Evolutionary conservation across 2,888 invertebrate species (phyloP), one percentile per base, ranked within the genome.

Genomic region (Phyto melanocephala): DNA sequence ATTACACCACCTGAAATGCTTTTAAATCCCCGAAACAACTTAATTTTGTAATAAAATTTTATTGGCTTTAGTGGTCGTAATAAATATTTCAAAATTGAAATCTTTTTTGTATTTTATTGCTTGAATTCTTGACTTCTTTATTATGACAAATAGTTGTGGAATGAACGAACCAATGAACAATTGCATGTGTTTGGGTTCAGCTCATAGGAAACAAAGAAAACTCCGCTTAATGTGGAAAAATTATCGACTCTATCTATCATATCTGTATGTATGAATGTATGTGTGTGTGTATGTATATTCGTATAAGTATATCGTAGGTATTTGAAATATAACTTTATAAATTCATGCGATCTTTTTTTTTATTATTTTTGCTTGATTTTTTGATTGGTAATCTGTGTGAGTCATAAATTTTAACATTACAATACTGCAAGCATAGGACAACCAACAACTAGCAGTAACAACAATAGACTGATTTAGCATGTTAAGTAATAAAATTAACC

Each of bases 311-410:
- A 33, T 8, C 50, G 74, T 70, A 28, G 65, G 50, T 71, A 58
- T 45, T 65, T 65, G 62, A 50, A 37, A 52, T 47, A 82, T 76
- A 76, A 67, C 79, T 79, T 78, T 56, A 70, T 74, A 82, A 82
- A 82, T 65, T 71, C 75, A 79, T 75, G 79, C 79, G 75, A 71
- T 79, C 82, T 28, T 28, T 6, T 76, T 76, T 76, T 56, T 71
- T 71, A 76, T 65, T 58, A 68, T 52, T 58, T 80, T 75, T 52
- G 24, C 58, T 71, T 76, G 80, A 76, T 76, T 75, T 79, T 76
- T 76, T 82, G 82, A 82, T 82, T 82, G 79, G 70, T 67, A 82
- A 82, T 82, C 82, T 71, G 71, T 82, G 79, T 82, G 79, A 82
- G 82, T 82, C 82, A 82, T 82, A 82, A 82, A 82, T 82, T 72